phyloP scores from a whole-genome alignment of 2,888 invertebrate species.

The Ceraclea dissimilis region DNA sequence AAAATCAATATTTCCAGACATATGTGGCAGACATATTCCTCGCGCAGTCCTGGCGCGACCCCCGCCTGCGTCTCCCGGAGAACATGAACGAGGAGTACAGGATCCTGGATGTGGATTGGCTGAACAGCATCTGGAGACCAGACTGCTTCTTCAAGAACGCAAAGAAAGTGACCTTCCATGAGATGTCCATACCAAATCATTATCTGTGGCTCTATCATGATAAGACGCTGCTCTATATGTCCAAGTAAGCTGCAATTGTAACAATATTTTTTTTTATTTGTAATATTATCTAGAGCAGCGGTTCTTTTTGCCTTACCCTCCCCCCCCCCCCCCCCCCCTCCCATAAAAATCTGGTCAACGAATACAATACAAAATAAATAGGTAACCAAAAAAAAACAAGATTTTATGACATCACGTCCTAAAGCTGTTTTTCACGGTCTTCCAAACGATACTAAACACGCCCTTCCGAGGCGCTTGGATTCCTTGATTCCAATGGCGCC shows the following conservation, averaged over 20 bases:
- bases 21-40: slow-evolving; percentile 90
- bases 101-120: slow-evolving; percentile 83
- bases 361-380: too few species aligned
- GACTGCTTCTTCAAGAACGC: slow-evolving; percentile 93
- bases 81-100: slow-evolving; percentile 90
- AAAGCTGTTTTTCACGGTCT: too few species aligned
- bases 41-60: slow-evolving; percentile 89
- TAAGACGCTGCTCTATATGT: slow-evolving; percentile 87
- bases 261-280: not conserved
- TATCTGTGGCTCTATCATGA: slow-evolving; percentile 88
- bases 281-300: not conserved
- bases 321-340: too few species aligned
- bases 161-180: slow-evolving; percentile 88
- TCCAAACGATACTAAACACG: too few species aligned
- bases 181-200: slow-evolving; percentile 92
- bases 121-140: slow-evolving; percentile 86
- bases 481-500: too few species aligned
- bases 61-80: slow-evolving; percentile 79
- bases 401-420: too few species aligned
- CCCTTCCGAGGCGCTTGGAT: too few species aligned
- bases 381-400: too few species aligned
- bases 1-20: slow-evolving; percentile 52
- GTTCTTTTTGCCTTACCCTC: too few species aligned
- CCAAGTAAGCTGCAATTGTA: slow-evolving; percentile 63
- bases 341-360: too few species aligned